These are phyloP conservation scores for Anguilla rostrata DNA, from an alignment of 2,113 vertebrate genomes.

Conservation along the genomic window DNA sequence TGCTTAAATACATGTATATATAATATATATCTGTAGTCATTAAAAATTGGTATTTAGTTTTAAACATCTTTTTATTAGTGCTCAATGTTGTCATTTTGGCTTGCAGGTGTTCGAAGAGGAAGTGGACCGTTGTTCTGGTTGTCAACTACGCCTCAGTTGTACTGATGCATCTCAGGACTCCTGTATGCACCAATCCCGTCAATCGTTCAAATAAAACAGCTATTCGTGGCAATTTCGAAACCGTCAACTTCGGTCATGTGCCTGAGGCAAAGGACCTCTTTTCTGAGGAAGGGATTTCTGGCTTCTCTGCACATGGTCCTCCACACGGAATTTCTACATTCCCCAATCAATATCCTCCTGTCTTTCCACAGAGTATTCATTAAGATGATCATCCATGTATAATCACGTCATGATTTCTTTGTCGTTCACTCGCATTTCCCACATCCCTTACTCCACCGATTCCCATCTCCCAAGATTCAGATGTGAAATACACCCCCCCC, in stretches of 20 bases:
- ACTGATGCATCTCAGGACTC: constrained; percentile 26
- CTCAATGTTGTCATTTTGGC: constrained; percentile 53
- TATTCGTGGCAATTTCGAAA: constrained; percentile 19
- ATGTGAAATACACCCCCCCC: not conserved
- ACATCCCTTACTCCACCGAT: not conserved
- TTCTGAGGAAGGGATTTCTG: not conserved
- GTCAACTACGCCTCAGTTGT: constrained; percentile 34
- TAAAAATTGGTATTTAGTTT: constrained; percentile 43
- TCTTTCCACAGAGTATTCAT: not conserved
- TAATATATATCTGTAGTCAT: constrained; percentile 52
- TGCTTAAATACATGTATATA: constrained; percentile 60
- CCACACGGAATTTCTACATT: not conserved
- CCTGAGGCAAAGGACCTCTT: not conserved
- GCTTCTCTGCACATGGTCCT: not conserved
- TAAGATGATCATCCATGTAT: not conserved
- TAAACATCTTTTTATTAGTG: constrained; percentile 57
- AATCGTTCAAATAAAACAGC: not conserved
- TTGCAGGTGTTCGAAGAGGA: constrained; percentile 25
- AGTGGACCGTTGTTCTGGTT: constrained; percentile 61
- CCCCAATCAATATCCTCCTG: not conserved
- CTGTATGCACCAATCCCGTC: constrained; percentile 42
- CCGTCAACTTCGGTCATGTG: not conserved
- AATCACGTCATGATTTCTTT: not conserved
- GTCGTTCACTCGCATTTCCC: not conserved
- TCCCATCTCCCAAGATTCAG: not conserved